phyloP scores from a whole-genome alignment of 2,797 vertebrate genomes.

The Malurus leucopterus region DNA sequence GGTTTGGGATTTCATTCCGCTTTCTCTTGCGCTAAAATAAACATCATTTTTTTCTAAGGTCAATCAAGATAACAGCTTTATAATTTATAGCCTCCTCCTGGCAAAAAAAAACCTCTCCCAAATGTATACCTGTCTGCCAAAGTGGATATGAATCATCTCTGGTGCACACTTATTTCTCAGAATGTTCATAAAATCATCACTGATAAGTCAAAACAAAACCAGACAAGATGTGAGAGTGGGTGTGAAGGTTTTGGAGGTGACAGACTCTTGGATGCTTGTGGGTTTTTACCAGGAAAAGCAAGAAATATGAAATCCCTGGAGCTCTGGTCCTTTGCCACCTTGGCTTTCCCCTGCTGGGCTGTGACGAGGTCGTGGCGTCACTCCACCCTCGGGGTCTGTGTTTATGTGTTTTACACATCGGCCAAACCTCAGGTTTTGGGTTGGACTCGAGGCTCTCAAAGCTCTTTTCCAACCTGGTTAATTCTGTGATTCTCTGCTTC shows the following conservation, averaged over 20 bases:
- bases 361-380: fast-evolving
- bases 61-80: not conserved
- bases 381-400: not conserved
- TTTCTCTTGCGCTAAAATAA: conserved; percentile 1
- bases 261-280: not conserved
- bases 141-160: not conserved
- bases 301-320: not conserved
- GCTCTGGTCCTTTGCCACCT: not conserved
- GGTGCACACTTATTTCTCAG: not conserved
- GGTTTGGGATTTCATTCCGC: not conserved
- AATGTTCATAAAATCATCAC: not conserved
- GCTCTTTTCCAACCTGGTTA: not conserved
- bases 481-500: too few relatives aligned
- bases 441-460: not conserved
- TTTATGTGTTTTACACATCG: not conserved
- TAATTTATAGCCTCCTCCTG: not conserved
- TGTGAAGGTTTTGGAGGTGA: not conserved
- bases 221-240: not conserved
- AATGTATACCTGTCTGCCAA: not conserved
- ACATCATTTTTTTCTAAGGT: conserved; percentile 4
- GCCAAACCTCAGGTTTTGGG: not conserved
- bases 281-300: not conserved
- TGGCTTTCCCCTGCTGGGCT: not conserved
- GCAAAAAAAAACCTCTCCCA: not conserved
- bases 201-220: not conserved